phyloP scores from a whole-genome alignment of 2,113 vertebrate genomes.

The Malaclemys terrapin region DNA sequence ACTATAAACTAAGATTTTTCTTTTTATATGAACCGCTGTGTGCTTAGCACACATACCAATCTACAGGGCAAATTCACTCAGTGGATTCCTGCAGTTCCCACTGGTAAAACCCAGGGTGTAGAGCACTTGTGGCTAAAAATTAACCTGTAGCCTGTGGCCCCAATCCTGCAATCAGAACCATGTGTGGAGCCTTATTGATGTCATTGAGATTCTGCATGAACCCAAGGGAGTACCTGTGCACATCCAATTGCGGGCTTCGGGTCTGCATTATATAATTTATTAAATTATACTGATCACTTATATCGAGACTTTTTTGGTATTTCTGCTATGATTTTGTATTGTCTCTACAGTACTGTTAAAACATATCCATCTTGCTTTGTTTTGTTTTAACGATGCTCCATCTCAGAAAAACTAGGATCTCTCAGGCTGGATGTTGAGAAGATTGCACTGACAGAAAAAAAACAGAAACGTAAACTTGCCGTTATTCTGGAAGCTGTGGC shows the following conservation, averaged over 20 bases:
- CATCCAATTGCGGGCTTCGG: neutral
- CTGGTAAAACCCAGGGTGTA: neutral
- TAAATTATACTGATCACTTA: neutral
- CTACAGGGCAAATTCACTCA: neutral
- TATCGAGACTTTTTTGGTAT: neutral
- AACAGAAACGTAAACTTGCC: slow-evolving; percentile 88
- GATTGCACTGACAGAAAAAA: slow-evolving; percentile 82
- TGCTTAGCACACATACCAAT: neutral
- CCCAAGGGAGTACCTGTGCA: neutral
- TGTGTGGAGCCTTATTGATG: neutral
- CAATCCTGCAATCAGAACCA: neutral
- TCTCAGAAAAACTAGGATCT: slow-evolving; percentile 81
- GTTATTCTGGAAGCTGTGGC: slow-evolving; percentile 82
- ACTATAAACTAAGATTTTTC: neutral
- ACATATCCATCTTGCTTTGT: neutral
- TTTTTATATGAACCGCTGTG: fast-evolving
- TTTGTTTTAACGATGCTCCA: neutral
- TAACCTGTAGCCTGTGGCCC: neutral
- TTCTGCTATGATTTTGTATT: neutral
- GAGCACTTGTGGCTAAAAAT: neutral
- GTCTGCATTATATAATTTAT: neutral
- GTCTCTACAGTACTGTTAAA: neutral
- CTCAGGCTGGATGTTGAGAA: slow-evolving; percentile 85
- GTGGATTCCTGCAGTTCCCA: neutral
- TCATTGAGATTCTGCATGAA: neutral